Conservation (phyloP, 1,140 invertebrate genomes). For the Pachyrhynchus sulphureomaculatus region DNA sequence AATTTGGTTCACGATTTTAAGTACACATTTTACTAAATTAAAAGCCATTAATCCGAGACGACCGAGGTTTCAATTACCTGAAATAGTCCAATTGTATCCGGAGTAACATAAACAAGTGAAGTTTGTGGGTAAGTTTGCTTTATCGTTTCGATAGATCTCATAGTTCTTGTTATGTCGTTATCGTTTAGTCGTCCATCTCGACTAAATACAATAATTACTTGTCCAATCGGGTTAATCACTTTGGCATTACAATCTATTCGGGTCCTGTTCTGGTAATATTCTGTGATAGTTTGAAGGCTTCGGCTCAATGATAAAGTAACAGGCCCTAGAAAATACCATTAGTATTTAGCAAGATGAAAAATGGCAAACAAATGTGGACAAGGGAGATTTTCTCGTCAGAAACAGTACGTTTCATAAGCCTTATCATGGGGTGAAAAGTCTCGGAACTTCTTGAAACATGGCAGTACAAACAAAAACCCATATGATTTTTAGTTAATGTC, state of each 20-base stretch:
- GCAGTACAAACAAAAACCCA: no score
- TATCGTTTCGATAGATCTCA: conserved; percentile 30
- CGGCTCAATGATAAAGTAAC: conserved; percentile 34
- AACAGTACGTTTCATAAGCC: no score
- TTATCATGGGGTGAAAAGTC: no score
- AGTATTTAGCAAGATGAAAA: no score
- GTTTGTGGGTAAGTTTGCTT: conserved; percentile 37
- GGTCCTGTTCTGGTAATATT: conserved; percentile 37
- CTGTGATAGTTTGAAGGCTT: conserved; percentile 35
- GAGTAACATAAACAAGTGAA: conserved; percentile 35
- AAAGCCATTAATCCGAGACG: no score
- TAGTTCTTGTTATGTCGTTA: conserved; percentile 23
- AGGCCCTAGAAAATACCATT: conserved; percentile 44
- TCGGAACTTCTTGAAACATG: no score
- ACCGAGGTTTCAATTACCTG: no score
- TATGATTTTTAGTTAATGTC: no score
- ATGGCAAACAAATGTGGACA: no score
- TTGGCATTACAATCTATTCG: conserved; percentile 30
- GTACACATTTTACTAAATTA: no score
- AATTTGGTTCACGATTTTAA: no score
- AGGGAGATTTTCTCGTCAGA: no score
- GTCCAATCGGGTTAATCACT: conserved; percentile 28
- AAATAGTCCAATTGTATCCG: conserved; percentile 15
- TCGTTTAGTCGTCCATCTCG: conserved; percentile 32
- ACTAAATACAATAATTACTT: conserved; percentile 36